Percentiles rank a stretch among this genome's conserved stretches.
Conservation (phyloP, 2,888 invertebrate genomes). For the Eupithecia vulgata region DNA sequence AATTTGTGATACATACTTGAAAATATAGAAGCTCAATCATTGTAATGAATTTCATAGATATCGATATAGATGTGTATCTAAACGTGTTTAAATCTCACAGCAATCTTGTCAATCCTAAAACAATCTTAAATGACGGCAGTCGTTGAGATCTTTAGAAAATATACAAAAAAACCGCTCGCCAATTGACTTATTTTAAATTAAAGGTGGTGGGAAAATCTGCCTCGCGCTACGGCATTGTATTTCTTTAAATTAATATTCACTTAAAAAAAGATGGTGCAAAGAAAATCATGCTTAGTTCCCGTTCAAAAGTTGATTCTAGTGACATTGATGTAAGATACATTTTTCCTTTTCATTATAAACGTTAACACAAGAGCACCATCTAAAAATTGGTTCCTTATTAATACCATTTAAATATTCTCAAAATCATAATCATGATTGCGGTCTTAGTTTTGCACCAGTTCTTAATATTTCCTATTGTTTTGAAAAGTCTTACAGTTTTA, state of each 20-base stretch:
- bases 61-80: background rate
- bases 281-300: conserved; percentile 8
- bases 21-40: background rate
- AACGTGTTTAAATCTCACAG: conserved; percentile 50
- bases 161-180: conserved; percentile 68
- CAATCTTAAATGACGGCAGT: conserved; percentile 64
- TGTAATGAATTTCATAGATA: background rate
- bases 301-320: conserved; percentile 33
- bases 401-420: conserved; percentile 43
- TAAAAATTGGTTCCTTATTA: conserved; percentile 56
- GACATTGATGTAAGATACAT: conserved; percentile 32
- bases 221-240: conserved; percentile 74
- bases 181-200: conserved; percentile 66
- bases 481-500: background rate
- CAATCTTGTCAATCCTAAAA: conserved; percentile 48
- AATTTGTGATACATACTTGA: background rate
- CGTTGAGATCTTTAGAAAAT: conserved; percentile 75
- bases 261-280: conserved; percentile 54
- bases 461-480: background rate
- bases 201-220: conserved; percentile 78
- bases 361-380: conserved; percentile 57
- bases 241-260: conserved; percentile 68
- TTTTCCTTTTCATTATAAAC: conserved; percentile 31
- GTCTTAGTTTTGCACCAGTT: conserved; percentile 35
- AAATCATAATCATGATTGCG: conserved; percentile 43